Percentiles rank a stretch among this genome's conserved stretches.
Evolutionary conservation across 2,113 vertebrate genomes (phyloP).

Genomic region (Lepisosteus osseus): DNA sequence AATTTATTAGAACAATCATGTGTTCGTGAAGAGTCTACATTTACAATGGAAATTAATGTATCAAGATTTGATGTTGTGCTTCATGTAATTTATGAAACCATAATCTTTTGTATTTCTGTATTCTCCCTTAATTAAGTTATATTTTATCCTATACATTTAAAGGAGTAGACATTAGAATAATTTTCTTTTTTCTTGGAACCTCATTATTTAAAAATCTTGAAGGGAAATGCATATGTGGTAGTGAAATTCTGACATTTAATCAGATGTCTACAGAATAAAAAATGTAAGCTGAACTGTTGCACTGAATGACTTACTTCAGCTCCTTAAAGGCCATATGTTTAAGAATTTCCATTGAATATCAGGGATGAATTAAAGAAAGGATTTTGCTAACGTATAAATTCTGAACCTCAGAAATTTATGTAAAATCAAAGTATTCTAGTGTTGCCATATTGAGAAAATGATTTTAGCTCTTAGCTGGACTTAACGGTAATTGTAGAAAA

Average conservation of each 20-base stretch:
- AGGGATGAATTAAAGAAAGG: conserved; percentile 53
- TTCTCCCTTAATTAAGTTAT: not conserved
- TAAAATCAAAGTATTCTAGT: conserved; percentile 39
- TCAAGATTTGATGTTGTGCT: not conserved
- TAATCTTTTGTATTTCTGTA: conserved; percentile 16
- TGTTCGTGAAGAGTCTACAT: not conserved
- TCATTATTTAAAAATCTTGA: conserved; percentile 18
- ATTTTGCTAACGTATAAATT: conserved; percentile 49
- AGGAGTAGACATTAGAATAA: not conserved
- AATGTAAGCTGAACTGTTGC: conserved; percentile 32
- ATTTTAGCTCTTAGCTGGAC: conserved; percentile 63
- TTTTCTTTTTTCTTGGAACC: conserved; percentile 22
- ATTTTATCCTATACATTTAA: not conserved
- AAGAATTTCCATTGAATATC: conserved; percentile 43
- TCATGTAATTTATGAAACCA: not conserved
- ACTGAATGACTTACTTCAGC: conserved; percentile 42
- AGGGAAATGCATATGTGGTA: conserved; percentile 30
- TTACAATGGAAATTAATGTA: not conserved
- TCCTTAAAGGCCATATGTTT: conserved; percentile 57
- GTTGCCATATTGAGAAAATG: conserved; percentile 63
- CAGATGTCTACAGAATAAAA: conserved; percentile 31
- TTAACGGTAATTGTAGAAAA: conserved; percentile 70
- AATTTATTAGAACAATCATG: no score
- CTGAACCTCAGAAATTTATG: conserved; percentile 34
- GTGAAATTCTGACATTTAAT: conserved; percentile 53